Base-by-base conservation (phyloP, 2,113 vertebrate species). In the Strix aluco region DNA sequence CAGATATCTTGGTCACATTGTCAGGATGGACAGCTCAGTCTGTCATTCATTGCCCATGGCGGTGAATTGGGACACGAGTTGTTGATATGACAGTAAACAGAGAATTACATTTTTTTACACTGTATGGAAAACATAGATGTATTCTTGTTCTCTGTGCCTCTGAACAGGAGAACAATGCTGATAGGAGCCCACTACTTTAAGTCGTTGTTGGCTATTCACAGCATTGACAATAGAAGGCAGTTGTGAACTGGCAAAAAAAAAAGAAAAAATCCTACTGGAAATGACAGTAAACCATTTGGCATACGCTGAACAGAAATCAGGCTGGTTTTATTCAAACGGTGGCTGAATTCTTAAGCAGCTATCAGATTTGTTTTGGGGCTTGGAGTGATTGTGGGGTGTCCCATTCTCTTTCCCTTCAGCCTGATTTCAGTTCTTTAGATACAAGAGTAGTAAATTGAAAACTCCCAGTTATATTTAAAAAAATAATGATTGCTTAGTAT, bases 131-230 rank as follows among this genome's bases (percentile, higher is more conserved):
- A 95, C 88, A 93, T 75, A 95, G 84, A 92, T 80, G 73, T 83
- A 63, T 95, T 95, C 92, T 92, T 96, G 91, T 97, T 96, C 72
- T 81, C 70, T 80, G n/a, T 91, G 92, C 81, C 73, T 95, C 94
- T 81, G 93, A 94, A 96, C 86, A 96, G 75, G 86, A 97, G 93
- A 97, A 97, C 90, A 97, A 97, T 96, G 90, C 96, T 92, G 97
- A 96, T 96, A 97, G 95, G 85, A 96, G 85, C 81, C 70, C 61
- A 47, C 93, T 83, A 34, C 94, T 81, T 95, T 86, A 92, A 96
- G 89, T 79, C 2, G 2, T 84, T 42, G 47, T 86, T 88, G 86
- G 87, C 81, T 97, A 83, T 90, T 97, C 97, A 95, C 61, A 66
- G 38, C 72, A 34, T 19, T 96, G 91, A 97, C 82, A 96, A 93